Base-by-base conservation (phyloP, 1,140 invertebrate genomes). In the Sinonovacula constricta region DNA sequence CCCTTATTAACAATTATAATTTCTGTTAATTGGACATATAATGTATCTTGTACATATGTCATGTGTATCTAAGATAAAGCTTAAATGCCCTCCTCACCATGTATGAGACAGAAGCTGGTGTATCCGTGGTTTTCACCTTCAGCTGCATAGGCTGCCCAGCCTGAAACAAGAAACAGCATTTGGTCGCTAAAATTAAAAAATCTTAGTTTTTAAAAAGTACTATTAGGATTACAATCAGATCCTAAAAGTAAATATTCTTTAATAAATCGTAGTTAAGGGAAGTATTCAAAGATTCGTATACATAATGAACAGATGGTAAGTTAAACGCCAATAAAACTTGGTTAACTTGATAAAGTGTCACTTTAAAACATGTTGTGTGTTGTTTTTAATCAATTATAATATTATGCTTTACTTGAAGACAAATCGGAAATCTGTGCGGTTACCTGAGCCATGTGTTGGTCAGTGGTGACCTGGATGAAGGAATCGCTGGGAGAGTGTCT, bases 401-500 rank as follows among this genome's bases (percentile, higher is more conserved):
- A 24, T 10, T 57, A 57, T 57, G 22, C 7, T n/a, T 5, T n/a
- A 26, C 7, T 12, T 12, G 26, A n/a, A 34, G 14, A 24, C 59
- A n/a, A n/a, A n/a, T n/a, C n/a, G n/a, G n/a, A n/a, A n/a, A n/a
- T n/a, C n/a, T n/a, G n/a, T n/a, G n/a, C 18, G 39, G 39, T 69
- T 71, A 82, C 80, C 78, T 59, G 54, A 30, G 75, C 80, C 51
- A 75, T 82, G n/a, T 70, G 51, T 26, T 63, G 65, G 10, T 76
- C 34, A 0, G 84, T 77, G 24, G 69, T 72, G 24, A 86, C 62
- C 77, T 87, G 86, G 0, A 87, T 75, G 51, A 81, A 87, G 31
- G 63, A 85, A 28, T 83, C 65, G 49, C 85, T 86, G 2, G 86
- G 86, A 3, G 86, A 87, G 54, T 84, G 81, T n/a, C 77, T 63